Percentiles rank a stretch among this genome's conserved stretches.
Conservation (phyloP, 2,888 invertebrate genomes). For the Deladenus siricidicola region DNA sequence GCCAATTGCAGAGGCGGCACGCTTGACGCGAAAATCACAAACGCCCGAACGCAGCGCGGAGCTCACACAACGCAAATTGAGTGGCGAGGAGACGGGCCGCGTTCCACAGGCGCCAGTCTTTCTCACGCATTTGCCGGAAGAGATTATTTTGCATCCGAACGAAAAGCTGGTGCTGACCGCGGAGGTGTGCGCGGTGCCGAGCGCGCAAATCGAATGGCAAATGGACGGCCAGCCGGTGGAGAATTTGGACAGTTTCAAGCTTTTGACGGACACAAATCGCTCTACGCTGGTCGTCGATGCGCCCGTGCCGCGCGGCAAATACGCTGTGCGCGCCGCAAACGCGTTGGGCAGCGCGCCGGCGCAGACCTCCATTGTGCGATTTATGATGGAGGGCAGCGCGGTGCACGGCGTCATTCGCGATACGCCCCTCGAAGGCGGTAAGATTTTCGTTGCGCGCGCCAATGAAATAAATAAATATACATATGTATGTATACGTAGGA, state of each 20-base stretch:
- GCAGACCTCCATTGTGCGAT: too few species aligned
- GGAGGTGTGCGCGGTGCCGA: slow-evolving; percentile 43
- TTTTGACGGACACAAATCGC: slow-evolving; percentile 26
- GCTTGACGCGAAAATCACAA: slow-evolving; percentile 13
- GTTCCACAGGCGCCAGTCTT: slow-evolving; percentile 43
- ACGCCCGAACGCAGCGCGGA: slow-evolving; percentile 18
- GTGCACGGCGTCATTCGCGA: too few species aligned
- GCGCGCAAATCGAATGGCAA: slow-evolving; percentile 55
- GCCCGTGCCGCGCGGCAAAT: too few species aligned
- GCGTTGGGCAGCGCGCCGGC: too few species aligned
- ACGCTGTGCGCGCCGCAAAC: too few species aligned
- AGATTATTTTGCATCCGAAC: slow-evolving; percentile 25
- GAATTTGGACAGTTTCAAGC: background rate
- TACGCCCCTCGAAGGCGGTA: slow-evolving; percentile 44
- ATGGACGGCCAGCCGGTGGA: slow-evolving; percentile 53
- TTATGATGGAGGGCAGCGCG: too few species aligned
- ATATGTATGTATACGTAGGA: too few species aligned
- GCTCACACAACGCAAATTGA: background rate
- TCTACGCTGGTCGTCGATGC: slow-evolving; percentile 44
- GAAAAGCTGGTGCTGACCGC: slow-evolving; percentile 44
- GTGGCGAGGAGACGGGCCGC: background rate
- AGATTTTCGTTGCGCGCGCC: slow-evolving; percentile 39
- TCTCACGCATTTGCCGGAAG: slow-evolving; percentile 33
- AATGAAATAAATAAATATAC: too few species aligned
- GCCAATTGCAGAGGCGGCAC: background rate